Evolutionary conservation across 2,797 vertebrate genomes (phyloP), one percentile per base, ranked within the genome.

Genomic region (Darevskia mixta): DNA sequence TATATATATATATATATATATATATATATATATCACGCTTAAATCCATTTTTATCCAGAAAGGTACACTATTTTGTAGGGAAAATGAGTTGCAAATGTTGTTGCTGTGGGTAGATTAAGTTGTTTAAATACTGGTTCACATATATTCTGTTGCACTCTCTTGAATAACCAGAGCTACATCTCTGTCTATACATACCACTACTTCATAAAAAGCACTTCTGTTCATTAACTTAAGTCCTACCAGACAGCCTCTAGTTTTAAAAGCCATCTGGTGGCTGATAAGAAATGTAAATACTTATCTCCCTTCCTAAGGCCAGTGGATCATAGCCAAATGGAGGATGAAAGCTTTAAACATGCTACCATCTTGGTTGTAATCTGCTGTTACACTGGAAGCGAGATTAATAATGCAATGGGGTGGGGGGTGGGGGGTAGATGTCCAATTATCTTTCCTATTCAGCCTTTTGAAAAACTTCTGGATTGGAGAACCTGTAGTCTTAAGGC

Each of bases 231-330:
- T 93, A 94, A 93, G 94, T 88, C 85, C 80, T 92, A 92, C 73
- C 90, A 95, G 94, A 90, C 90, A 95, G 84, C 79, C 58, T 91
- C 88, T 88, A 82, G 85, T 92, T 93, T 94, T 89, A 94, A 94
- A 92, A 93, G 85, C 38, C 86, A 90, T 92, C 90, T 91, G 84
- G 88, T 88, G 87, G 87, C 81, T 95, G 94, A 95, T 94, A 95
- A 94, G 91, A 92, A 93, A 92, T 82, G 77, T 89, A 91, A 92
- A 94, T 92, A 92, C 86, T 92, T 95, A 93, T 95, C 94, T 91
- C 1, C 5, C 79, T 88, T 91, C 87, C 91, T 90, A 89, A 89
- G 87, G 80, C 91, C 66, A 90, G 81, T 95, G 94, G 88, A 94
- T 86, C 86, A 80, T 45, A 93, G 91, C 92, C 93, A 95, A 95